These are phyloP conservation scores for Tonatia bakeri DNA, from an alignment of 2,113 vertebrate species.

Conservation along the genomic window DNA sequence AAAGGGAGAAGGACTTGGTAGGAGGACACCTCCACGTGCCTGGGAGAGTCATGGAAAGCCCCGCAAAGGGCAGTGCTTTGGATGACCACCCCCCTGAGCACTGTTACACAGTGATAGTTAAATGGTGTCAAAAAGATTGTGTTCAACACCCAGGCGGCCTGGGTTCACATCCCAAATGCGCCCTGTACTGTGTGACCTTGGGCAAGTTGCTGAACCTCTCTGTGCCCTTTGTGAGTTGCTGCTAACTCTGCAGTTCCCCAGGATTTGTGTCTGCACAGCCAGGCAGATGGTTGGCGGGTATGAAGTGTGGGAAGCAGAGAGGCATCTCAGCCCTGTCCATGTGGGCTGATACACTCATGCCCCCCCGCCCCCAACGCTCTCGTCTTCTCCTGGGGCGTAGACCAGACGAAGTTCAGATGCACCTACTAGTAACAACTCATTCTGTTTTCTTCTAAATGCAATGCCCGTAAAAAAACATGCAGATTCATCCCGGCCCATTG, in stretches of 20 bases:
- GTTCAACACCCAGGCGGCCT: background rate
- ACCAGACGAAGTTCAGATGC: background rate
- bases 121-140: background rate
- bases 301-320: background rate
- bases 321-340: background rate
- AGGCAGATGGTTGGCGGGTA: background rate
- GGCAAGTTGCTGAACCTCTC: background rate
- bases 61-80: background rate
- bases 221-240: background rate
- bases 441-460: background rate
- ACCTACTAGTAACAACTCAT: background rate
- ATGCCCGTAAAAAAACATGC: background rate
- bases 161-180: background rate
- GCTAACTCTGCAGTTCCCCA: background rate
- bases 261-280: background rate
- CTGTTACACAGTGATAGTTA: background rate
- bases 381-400: background rate
- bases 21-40: background rate
- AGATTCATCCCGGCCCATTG: background rate
- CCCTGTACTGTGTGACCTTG: background rate
- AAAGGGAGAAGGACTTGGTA: background rate
- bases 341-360: accelerated
- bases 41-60: background rate
- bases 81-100: background rate
- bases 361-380: background rate